A percentile compares a stretch with the other conserved stretches of the same genome.
phyloP scores from a whole-genome alignment of 2,888 invertebrate genomes.

The Congeria kusceri region DNA sequence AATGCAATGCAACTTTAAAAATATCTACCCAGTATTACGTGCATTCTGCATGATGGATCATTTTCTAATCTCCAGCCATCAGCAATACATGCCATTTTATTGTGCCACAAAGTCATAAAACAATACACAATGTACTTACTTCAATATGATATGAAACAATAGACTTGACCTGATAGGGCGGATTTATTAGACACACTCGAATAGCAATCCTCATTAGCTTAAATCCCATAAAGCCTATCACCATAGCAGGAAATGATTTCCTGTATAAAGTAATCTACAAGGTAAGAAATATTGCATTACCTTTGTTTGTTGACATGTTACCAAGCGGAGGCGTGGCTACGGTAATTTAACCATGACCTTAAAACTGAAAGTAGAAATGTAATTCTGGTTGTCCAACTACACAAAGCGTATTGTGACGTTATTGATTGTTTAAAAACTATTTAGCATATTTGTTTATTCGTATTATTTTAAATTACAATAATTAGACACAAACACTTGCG shows the following conservation, averaged over 20 bases:
- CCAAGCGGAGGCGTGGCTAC: conserved; percentile 54
- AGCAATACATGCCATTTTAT: no score
- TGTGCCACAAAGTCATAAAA: conserved; percentile 10
- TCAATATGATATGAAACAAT: conserved; percentile 46
- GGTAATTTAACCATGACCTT: conserved; percentile 31
- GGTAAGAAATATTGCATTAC: conserved; percentile 31
- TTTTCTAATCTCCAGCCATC: no score
- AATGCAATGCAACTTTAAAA: no score
- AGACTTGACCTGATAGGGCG: conserved; percentile 40
- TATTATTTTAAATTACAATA: no score
- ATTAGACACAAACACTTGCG: no score
- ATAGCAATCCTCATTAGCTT: conserved; percentile 49
- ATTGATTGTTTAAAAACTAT: no score
- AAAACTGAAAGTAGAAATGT: conserved; percentile 46
- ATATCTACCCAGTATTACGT: no score
- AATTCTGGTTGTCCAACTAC: no score
- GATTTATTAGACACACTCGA: conserved; percentile 49
- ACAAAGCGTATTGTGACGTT: no score
- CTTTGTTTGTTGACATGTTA: conserved; percentile 64
- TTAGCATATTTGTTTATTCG: no score
- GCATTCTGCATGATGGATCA: no score
- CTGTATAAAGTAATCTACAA: conserved; percentile 43
- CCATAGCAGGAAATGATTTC: conserved; percentile 63
- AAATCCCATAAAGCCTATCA: conserved; percentile 57
- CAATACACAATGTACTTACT: conserved; percentile 42